Evolutionary conservation across 1,140 invertebrate species (phyloP).

Genomic region (Drosophila neocordata): DNA sequence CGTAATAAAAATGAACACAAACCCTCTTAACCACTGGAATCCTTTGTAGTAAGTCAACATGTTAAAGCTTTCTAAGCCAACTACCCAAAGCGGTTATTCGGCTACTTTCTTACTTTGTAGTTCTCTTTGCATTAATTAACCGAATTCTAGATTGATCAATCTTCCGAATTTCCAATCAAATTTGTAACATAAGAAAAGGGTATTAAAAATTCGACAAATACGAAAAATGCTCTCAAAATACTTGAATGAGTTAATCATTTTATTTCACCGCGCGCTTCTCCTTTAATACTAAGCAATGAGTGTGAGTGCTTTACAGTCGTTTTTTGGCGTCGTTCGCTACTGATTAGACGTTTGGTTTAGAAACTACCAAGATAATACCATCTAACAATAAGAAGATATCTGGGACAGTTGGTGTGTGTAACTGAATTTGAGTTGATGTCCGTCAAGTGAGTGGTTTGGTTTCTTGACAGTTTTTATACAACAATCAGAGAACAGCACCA

Average conservation of each 20-base stretch:
- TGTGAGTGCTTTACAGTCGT: background rate
- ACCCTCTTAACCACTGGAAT: too few species aligned
- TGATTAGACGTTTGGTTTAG: constrained; percentile 35
- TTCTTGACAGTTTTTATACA: constrained; percentile 40
- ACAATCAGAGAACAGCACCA: constrained; percentile 33
- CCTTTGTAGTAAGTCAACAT: too few species aligned
- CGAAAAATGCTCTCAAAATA: background rate
- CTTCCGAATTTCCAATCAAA: too few species aligned
- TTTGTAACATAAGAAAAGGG: background rate
- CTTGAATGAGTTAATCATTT: background rate
- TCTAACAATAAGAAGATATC: constrained; percentile 37
- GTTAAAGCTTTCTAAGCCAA: too few species aligned
- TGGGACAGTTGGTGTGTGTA: constrained; percentile 31
- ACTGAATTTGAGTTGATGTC: constrained; percentile 39
- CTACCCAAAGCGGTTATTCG: too few species aligned
- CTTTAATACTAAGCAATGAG: constrained; percentile 27
- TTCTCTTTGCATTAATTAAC: too few species aligned
- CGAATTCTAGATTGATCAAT: too few species aligned
- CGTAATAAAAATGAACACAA: background rate
- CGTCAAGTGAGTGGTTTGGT: constrained; percentile 40
- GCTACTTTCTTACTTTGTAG: too few species aligned
- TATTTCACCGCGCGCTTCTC: constrained; percentile 7
- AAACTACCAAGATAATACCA: constrained; percentile 38
- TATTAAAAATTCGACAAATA: background rate
- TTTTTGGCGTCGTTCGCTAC: background rate